Percentiles rank a stretch among this genome's conserved stretches.
phyloP scores from a whole-genome alignment of 2,113 vertebrate species.

The Ictidomys tridecemlineatus region DNA sequence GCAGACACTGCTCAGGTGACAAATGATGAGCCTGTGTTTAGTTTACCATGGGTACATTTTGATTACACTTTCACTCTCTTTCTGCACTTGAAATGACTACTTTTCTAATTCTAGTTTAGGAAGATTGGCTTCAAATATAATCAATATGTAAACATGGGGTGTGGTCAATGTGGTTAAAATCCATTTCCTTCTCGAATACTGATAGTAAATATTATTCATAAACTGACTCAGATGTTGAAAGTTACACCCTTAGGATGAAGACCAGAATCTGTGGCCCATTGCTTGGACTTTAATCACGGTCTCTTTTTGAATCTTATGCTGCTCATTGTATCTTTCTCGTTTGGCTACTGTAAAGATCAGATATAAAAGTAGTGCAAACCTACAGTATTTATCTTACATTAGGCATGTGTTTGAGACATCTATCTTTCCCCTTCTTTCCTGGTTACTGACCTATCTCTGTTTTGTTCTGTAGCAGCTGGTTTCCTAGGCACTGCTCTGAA shows the following conservation, averaged over 20 bases:
- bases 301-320: neutral
- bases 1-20: neutral
- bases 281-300: neutral
- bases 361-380: neutral
- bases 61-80: neutral
- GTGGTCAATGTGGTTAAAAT: neutral
- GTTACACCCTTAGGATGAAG: neutral
- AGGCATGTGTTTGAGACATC: neutral
- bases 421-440: neutral
- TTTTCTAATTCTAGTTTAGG: neutral
- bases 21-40: neutral
- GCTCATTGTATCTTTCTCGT: neutral
- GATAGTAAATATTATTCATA: neutral
- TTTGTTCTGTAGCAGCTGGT: conserved; percentile 20
- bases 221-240: neutral
- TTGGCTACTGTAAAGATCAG: neutral
- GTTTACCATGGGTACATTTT: conserved; percentile 8
- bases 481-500: conserved; percentile 1
- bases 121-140: neutral
- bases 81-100: neutral
- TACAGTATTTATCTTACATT: neutral
- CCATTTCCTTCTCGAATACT: neutral
- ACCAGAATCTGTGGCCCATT: neutral
- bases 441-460: neutral
- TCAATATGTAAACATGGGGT: neutral